These are phyloP conservation scores for Eupithecia dodoneata DNA, from an alignment of 2,888 invertebrate genomes.

Conservation along the genomic window DNA sequence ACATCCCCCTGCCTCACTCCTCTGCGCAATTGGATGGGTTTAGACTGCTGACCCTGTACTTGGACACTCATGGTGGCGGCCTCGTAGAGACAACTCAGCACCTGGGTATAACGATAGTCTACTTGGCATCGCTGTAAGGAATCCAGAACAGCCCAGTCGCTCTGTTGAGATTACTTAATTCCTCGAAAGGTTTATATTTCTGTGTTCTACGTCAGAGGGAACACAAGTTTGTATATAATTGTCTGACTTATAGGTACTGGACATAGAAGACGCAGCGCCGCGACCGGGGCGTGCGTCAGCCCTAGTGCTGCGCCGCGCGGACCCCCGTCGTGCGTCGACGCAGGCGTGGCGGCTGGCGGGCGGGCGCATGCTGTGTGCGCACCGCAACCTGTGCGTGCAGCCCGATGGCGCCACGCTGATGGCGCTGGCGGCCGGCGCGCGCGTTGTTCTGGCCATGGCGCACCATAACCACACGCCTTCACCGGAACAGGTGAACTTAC, in stretches of 20 bases:
- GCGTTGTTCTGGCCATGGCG: constrained; percentile 88
- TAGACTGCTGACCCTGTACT: too few species aligned
- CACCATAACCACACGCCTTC: constrained; percentile 63
- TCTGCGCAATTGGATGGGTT: too few species aligned
- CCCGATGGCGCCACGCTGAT: constrained; percentile 65
- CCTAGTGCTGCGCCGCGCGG: constrained; percentile 92
- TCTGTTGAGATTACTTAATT: too few species aligned
- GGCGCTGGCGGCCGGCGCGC: constrained; percentile 79
- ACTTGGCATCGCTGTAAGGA: too few species aligned
- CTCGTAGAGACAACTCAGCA: too few species aligned
- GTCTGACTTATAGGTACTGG: constrained; percentile 86
- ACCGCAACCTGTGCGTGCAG: constrained; percentile 93
- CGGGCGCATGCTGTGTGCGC: constrained; percentile 93
- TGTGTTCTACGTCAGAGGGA: background rate
- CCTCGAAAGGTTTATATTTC: background rate
- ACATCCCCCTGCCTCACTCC: too few species aligned
- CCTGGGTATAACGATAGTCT: too few species aligned
- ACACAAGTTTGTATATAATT: background rate
- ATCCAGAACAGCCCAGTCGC: too few species aligned
- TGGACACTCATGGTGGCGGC: too few species aligned
- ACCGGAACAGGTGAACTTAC: constrained; percentile 53
- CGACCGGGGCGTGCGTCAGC: constrained; percentile 89
- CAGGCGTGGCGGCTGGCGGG: constrained; percentile 92
- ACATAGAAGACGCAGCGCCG: constrained; percentile 94
- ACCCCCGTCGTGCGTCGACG: constrained; percentile 92